phyloP scores from a whole-genome alignment of 2,888 invertebrate genomes.

The Phrixothrix hirtus region DNA sequence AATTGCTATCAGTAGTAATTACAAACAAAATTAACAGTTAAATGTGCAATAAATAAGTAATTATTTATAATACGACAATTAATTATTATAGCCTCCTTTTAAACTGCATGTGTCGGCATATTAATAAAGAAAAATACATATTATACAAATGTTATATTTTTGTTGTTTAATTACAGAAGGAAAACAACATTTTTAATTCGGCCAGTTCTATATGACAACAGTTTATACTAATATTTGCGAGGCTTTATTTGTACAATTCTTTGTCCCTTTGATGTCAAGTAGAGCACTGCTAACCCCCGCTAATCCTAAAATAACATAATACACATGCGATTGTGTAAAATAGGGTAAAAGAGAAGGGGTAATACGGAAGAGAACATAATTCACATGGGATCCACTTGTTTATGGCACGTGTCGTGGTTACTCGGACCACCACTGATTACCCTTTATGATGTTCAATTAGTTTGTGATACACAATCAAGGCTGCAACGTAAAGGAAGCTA shows the following conservation, averaged over 20 bases:
- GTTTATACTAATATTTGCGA: constrained; percentile 47
- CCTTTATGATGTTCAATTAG: constrained; percentile 53
- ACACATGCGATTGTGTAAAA: constrained; percentile 41
- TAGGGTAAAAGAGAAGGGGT: constrained; percentile 31
- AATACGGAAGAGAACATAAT: constrained; percentile 34
- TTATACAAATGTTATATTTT: constrained; percentile 5
- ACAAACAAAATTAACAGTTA: not conserved
- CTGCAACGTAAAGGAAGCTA: constrained; percentile 8
- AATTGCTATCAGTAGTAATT: constrained; percentile 5
- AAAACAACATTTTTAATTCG: constrained; percentile 23
- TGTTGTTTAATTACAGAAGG: constrained; percentile 21
- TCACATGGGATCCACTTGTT: constrained; percentile 48
- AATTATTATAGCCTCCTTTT: constrained; percentile 9
- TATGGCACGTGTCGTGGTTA: constrained; percentile 51
- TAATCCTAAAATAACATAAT: constrained; percentile 52
- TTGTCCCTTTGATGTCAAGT: constrained; percentile 52
- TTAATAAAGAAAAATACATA: constrained; percentile 9
- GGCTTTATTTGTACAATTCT: constrained; percentile 45
- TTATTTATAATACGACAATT: constrained; percentile 7
- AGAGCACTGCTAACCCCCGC: constrained; percentile 43
- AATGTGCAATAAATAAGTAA: not conserved
- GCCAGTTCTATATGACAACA: constrained; percentile 10
- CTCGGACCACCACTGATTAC: constrained; percentile 48
- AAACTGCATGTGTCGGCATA: constrained; percentile 10
- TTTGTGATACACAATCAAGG: constrained; percentile 38